These are phyloP conservation scores for Myotis lucifugus DNA, from an alignment of 2,113 vertebrate species.

Conservation along the genomic window DNA sequence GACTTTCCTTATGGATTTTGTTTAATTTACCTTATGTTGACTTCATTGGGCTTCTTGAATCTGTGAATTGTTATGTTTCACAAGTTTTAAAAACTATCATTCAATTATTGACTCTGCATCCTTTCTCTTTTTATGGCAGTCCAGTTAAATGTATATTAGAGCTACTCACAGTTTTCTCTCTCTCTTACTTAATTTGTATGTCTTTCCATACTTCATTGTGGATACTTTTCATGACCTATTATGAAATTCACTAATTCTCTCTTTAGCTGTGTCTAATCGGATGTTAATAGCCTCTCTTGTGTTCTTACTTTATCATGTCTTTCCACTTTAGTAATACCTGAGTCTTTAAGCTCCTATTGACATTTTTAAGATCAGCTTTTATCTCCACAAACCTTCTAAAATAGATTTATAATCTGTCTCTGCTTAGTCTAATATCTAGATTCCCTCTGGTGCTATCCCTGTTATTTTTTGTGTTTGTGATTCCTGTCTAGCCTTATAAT, in stretches of 20 bases:
- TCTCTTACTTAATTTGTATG: neutral
- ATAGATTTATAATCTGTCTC: neutral
- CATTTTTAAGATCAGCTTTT: neutral
- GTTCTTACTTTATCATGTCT: neutral
- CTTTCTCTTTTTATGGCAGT: neutral
- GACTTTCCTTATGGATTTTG: neutral
- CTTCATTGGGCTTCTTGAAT: neutral
- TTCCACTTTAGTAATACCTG: neutral
- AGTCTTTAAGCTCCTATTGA: neutral
- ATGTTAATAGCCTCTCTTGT: neutral
- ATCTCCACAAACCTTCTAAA: neutral
- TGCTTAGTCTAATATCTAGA: neutral
- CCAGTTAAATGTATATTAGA: neutral
- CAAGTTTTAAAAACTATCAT: neutral
- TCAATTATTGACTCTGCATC: neutral
- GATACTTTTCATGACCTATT: neutral
- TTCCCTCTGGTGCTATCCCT: neutral
- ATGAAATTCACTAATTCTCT: neutral
- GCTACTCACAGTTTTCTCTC: neutral
- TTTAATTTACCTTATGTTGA: neutral
- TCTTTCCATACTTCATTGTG: neutral
- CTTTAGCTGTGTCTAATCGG: neutral
- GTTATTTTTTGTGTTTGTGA: neutral
- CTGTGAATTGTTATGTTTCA: neutral
- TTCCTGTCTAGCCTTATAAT: neutral